Base-by-base conservation (phyloP, 2,113 vertebrate genomes). In the Sciurus niger region DNA sequence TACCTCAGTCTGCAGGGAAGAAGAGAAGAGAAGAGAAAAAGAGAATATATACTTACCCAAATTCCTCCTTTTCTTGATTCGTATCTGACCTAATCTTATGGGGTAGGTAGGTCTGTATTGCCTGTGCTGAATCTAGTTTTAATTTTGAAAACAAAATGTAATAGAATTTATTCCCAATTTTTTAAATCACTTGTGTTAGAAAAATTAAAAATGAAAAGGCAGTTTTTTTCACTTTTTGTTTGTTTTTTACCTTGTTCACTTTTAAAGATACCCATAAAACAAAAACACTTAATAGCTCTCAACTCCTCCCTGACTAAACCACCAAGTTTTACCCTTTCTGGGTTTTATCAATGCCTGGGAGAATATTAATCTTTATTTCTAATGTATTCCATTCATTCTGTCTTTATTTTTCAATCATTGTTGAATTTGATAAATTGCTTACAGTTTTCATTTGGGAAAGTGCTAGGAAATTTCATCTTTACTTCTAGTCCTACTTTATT, bases 361-460 rank as follows among this genome's bases (percentile, higher is more conserved):
- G 20, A 95, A 77, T 37, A 83, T 88, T 93, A n/a, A 84, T 83
- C 37, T 88, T 96, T 90, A 30, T 94, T 95, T 79, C 46, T 58
- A 76, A 74, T 48, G 11, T 95, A 53, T 11, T 80, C 22, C 6
- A 46, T 90, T 80, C 9, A 11, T 60, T 85, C 25, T 60, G 34
- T 83, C 46, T 82, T 34, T 93, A 32, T 88, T 87, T 95, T 86
- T 90, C 34, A 74, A 53, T 2, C 20, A 53, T 1, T 90, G 24
- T 95, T 92, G 51, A 86, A 96, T 79, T 90, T 87, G 72, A 83
- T 37, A 85, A 76, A 76, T 96, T 83, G 86, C 70, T 70, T 78
- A 92, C 28, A 85, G 55, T 90, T 92, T 92, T 92, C 96, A 84
- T 93, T 96, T 89, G 91, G 25, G 25, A 70, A 86, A 90, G 77